A percentile compares a stretch with the other conserved stretches of the same genome.
phyloP scores from a whole-genome alignment of 2,113 vertebrate species.

The Calyptomena viridis region DNA sequence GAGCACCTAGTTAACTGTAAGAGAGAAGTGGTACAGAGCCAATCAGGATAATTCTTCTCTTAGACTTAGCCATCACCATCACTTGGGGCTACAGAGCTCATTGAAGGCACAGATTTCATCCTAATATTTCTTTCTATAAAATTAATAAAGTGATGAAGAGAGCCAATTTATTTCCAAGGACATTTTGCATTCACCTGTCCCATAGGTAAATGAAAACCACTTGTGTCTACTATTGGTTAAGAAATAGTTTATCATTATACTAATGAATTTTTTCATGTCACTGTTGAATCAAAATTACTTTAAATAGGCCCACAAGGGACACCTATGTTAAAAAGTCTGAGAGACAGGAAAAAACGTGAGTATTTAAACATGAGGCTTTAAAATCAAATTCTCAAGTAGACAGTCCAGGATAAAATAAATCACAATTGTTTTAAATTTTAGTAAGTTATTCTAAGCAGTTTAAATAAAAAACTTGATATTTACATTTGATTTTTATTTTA shows the following conservation, averaged over 20 bases:
- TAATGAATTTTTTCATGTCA: neutral
- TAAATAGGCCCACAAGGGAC: neutral
- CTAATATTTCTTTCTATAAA: neutral
- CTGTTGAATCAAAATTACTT: neutral
- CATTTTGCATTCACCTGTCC: neutral
- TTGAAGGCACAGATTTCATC: neutral
- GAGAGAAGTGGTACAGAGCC: neutral
- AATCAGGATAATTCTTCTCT: neutral
- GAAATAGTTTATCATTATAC: neutral
- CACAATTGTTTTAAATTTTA: slow-evolving; percentile 22
- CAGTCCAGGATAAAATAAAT: neutral
- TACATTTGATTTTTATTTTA: slow-evolving; percentile 56
- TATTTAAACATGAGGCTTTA: neutral
- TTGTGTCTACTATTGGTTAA: neutral
- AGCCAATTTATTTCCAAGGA: neutral
- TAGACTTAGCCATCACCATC: neutral
- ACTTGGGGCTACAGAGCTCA: neutral
- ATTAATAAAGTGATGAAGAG: neutral
- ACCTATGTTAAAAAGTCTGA: neutral
- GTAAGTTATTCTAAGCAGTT: slow-evolving; percentile 21
- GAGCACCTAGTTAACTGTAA: neutral
- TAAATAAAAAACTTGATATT: slow-evolving; percentile 45
- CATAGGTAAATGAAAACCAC: neutral
- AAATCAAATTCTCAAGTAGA: neutral
- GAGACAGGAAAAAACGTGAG: neutral